Evolutionary conservation across 2,797 vertebrate species (phyloP), one percentile per base, ranked within the genome.

Genomic region (Ispidina picta): DNA sequence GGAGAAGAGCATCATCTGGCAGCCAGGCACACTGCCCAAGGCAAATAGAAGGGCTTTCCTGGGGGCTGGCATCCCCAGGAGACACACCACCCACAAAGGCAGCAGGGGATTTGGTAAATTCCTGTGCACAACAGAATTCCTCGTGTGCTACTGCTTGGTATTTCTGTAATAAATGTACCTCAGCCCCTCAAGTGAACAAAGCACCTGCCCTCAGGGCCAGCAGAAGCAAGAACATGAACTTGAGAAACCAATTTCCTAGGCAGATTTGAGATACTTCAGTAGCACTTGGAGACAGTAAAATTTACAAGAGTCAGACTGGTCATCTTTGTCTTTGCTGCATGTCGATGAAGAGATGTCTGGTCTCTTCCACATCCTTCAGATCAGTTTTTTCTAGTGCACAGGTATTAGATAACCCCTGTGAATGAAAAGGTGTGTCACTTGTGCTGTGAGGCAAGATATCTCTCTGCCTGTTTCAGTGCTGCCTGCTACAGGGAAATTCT

Each of bases 1-100:
- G 91, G 94, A 92, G 83, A 94, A 92, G 74, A 77, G 91, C 80
- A 80, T 77, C 10, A 2, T 78, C 71, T 88, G 77, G 68, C 89
- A 90, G 82, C 48, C 66, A 81, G 79, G 73, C 74, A 91, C 56
- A 74, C 89, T 60, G 72, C 41, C 56, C 86, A 87, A 71, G 0
- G 7, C 48, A 70, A 64, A 39, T 0, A 0, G 28, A 5, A 21
- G 75, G 89, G 73, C 76, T 94, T 83, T 94, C 84, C 75, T 85
- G 81, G 60, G 52, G 68, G 41, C 49, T 60, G 72, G 29, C 21
- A 7, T 68, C 86, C 78, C 72, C 66, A n/a, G 5, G 73, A 81
- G 71, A 64, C 46, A 5, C 0, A 0, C 59, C 68, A 65, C 63
- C 39, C 86, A 52, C 35, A 31, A 72, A 71, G 68, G 19, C 52